Evolutionary conservation across 2,888 invertebrate genomes (phyloP).

Genomic region (Balanococcus diminutus): DNA sequence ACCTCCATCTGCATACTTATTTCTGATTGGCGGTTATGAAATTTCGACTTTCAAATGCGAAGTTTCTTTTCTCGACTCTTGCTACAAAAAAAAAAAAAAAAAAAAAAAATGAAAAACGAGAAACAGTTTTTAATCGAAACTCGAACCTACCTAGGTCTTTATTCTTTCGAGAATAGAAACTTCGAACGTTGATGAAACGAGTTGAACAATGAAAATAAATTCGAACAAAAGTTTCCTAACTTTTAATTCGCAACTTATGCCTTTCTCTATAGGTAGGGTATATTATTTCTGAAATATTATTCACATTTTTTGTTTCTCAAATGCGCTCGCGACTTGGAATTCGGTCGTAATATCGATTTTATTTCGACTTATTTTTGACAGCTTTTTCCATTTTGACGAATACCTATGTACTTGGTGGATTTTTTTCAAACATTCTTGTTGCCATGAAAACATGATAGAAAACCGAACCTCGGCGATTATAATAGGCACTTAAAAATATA

Average conservation of each 20-base stretch:
- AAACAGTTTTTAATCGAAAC: too few relatives aligned
- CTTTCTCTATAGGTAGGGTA: too few relatives aligned
- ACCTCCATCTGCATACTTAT: too few relatives aligned
- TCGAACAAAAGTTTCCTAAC: neutral
- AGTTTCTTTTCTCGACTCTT: too few relatives aligned
- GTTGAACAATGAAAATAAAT: neutral
- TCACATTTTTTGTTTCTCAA: neutral
- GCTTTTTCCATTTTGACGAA: neutral
- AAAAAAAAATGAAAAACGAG: too few relatives aligned
- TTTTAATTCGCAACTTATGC: neutral
- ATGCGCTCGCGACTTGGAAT: neutral
- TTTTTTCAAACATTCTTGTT: conserved; percentile 1
- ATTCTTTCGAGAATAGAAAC: too few relatives aligned
- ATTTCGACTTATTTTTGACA: neutral
- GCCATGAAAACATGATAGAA: conserved; percentile 4
- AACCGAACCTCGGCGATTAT: neutral
- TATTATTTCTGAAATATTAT: neutral
- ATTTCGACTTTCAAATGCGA: too few relatives aligned
- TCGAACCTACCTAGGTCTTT: too few relatives aligned
- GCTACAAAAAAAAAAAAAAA: too few relatives aligned
- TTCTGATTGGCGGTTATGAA: too few relatives aligned
- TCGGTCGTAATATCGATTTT: conserved; percentile 7
- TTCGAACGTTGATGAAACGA: neutral
- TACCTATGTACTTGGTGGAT: neutral
- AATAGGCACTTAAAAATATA: neutral